Base-by-base conservation (phyloP, 2,113 vertebrate species). In the Ammodytes marinus region DNA sequence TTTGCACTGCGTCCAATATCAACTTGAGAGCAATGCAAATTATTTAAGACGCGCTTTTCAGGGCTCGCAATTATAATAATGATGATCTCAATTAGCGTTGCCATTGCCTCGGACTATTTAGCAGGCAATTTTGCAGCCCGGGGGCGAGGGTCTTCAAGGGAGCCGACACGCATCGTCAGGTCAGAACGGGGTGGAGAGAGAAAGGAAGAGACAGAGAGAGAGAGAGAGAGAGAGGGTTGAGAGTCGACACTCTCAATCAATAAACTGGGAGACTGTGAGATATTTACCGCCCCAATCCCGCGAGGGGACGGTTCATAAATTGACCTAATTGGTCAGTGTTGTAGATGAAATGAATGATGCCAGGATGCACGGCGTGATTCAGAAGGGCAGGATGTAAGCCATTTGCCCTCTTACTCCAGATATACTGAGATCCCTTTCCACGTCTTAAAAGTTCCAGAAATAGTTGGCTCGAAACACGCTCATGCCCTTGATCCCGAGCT, bases 21-120 rank as follows among this genome's bases (percentile, higher is more conserved):
- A 95, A 94, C 93, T 94, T 90, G 94, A 95, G 94, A 95, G 93
- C 92, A 93, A 95, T 95, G 95, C 94, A 95, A 95, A 95, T 96
- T 95, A 95, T 95, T 96, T 95, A 95, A 95, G 95, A 95, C 92
- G 93, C 88, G 87, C 93, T 94, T 95, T 94, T 92, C 93, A 93
- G 93, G 93, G 85, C 90, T 87, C 69, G 92, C 95, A 95, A 95
- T 96, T 96, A 96, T 95, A 95, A 95, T 96, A 95, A 95, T 95
- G 95, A 95, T 95, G 94, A 95, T 96, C 95, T 96, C 95, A 96
- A 96, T 96, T 96, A 96, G 94, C 93, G 93, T 93, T 88, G 94
- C 95, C 94, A 94, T 95, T 86, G 94, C 95, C 93, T 94, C 86
- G 74, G 95, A 95, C 94, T 95, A 93, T 95, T 96, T 95, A 96